Conservation (phyloP, 2,888 invertebrate species). For the Boloria selene region DNA sequence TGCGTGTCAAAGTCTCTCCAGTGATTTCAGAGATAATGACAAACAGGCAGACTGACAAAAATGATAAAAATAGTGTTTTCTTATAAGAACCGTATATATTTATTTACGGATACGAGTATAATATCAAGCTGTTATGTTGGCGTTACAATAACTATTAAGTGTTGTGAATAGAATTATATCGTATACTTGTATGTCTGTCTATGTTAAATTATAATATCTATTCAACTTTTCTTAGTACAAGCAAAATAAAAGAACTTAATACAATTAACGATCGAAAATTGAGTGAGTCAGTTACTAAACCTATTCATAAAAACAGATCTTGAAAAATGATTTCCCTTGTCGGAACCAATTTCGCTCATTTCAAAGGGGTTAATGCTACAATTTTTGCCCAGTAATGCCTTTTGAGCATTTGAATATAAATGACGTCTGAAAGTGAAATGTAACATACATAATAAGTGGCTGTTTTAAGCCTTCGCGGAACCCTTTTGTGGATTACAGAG, state of each 20-base stretch:
- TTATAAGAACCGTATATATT: too few species aligned
- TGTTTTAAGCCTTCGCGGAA: slow-evolving; percentile 80
- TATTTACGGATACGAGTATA: too few species aligned
- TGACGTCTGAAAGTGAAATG: slow-evolving; percentile 83
- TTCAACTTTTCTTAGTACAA: neutral
- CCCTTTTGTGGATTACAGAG: slow-evolving; percentile 79
- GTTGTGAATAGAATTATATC: too few species aligned
- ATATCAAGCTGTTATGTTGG: too few species aligned
- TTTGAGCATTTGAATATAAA: slow-evolving; percentile 83
- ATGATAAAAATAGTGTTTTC: too few species aligned
- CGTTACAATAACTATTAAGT: too few species aligned
- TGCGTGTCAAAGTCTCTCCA: too few species aligned
- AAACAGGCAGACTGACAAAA: too few species aligned
- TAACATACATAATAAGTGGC: slow-evolving; percentile 83
- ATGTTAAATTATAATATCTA: too few species aligned
- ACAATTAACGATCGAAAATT: slow-evolving; percentile 26
- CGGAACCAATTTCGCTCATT: slow-evolving; percentile 71
- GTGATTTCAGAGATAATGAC: too few species aligned
- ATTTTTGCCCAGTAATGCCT: slow-evolving; percentile 81
- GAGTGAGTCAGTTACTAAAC: slow-evolving; percentile 27
- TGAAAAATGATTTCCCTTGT: slow-evolving; percentile 61
- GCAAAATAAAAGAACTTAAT: slow-evolving; percentile 37
- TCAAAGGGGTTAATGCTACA: slow-evolving; percentile 77
- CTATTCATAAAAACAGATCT: slow-evolving; percentile 45
- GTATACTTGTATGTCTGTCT: too few species aligned